A percentile compares a stretch with the other conserved stretches of the same genome.
Evolutionary conservation across 2,113 vertebrate genomes (phyloP).

Genomic region (Ciconia maguari): DNA sequence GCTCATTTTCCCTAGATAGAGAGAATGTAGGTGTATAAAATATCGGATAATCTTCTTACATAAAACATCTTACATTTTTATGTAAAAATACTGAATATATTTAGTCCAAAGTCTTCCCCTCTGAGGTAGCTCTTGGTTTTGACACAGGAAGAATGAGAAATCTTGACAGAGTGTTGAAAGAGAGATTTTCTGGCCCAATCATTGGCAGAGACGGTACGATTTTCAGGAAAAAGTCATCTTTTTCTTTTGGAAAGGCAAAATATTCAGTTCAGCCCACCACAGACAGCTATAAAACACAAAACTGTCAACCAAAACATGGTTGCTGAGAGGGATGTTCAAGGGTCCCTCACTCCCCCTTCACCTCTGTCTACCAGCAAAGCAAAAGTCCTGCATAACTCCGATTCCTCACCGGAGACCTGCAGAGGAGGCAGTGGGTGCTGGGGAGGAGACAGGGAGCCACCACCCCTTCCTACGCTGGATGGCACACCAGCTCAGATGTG

Average conservation of each 20-base stretch:
- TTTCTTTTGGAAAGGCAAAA: background rate
- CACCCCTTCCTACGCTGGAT: background rate
- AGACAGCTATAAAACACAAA: background rate
- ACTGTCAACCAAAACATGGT: background rate
- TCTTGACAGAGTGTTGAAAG: background rate
- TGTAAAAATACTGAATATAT: background rate
- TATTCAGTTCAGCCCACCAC: background rate
- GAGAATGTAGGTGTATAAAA: constrained; percentile 21
- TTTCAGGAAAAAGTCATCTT: background rate
- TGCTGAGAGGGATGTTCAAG: background rate
- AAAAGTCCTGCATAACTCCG: background rate
- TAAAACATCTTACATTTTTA: constrained; percentile 3
- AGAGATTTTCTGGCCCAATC: background rate
- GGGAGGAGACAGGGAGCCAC: background rate
- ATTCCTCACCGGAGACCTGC: too few species aligned
- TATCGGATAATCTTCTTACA: background rate
- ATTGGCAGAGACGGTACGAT: background rate
- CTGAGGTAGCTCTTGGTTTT: background rate
- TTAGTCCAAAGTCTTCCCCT: background rate
- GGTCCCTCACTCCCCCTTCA: background rate
- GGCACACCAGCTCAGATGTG: background rate
- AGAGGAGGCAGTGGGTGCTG: background rate
- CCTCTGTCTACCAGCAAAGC: background rate
- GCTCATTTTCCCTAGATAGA: background rate
- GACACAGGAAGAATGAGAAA: background rate